phyloP scores from a whole-genome alignment of 2,797 vertebrate genomes.

The Pseudochromis fuscus region DNA sequence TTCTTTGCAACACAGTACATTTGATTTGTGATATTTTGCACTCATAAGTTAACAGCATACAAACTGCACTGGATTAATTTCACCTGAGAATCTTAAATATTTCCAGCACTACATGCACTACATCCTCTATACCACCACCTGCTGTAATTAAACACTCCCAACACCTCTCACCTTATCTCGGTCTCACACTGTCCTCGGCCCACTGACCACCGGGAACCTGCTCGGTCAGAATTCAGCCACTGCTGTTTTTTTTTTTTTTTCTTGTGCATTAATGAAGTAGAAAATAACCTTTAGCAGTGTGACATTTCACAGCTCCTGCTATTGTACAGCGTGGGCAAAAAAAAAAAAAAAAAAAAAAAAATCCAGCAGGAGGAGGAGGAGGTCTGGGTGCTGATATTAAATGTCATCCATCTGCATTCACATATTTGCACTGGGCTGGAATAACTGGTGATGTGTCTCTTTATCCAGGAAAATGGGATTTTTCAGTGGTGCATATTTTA shows the following conservation, averaged over 20 bases:
- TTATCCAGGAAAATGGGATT: background rate
- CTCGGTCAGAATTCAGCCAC: conserved; percentile 36
- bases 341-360: too few species aligned
- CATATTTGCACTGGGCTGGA: background rate
- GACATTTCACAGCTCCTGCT: conserved; percentile 71
- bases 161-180: conserved; percentile 31
- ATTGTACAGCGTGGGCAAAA: conserved; percentile 31
- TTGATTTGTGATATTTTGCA: too few species aligned
- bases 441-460: background rate
- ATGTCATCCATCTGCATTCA: conserved; percentile 6
- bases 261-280: conserved; percentile 49
- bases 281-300: conserved; percentile 71
- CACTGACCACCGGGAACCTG: conserved; percentile 31
- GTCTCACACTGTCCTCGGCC: conserved; percentile 34
- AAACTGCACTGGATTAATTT: too few species aligned
- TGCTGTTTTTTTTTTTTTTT: conserved; percentile 17
- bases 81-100: background rate
- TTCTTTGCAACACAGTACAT: too few species aligned
- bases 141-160: conserved; percentile 29
- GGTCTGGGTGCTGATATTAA: conserved; percentile 7
- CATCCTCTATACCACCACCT: conserved; percentile 2
- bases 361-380: too few species aligned
- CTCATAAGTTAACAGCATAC: too few species aligned
- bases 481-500: too few species aligned
- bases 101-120: background rate